A percentile compares a stretch with the other conserved stretches of the same genome.
Conservation (phyloP, 53 echinoderm and acorn worm species). For the Crossaster papposus region DNA sequence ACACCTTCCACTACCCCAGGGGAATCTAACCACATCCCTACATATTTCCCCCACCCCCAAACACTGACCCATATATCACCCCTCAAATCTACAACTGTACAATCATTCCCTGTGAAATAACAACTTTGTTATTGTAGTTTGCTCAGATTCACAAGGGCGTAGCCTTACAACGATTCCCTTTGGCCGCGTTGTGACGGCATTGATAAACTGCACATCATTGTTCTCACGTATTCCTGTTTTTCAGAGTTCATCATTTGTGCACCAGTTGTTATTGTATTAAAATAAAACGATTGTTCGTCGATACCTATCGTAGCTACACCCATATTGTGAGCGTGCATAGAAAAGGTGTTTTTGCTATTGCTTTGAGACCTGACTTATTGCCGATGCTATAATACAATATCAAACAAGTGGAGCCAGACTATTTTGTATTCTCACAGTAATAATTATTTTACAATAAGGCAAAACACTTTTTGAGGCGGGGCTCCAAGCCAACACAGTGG, state of each 20-base stretch:
- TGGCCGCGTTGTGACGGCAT: neutral
- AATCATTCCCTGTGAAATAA: neutral
- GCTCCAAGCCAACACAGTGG: too few relatives aligned
- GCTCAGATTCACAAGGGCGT: neutral
- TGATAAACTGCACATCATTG: neutral
- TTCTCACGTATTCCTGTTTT: slow-evolving; percentile 2
- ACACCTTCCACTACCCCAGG: neutral
- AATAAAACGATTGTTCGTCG: neutral
- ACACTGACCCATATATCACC: neutral
- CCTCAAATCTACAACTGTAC: neutral
- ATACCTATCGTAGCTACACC: neutral
- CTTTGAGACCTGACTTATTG: too few relatives aligned
- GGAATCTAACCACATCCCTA: too few relatives aligned
- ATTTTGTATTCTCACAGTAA: too few relatives aligned
- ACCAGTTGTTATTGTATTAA: neutral
- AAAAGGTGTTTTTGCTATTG: too few relatives aligned
- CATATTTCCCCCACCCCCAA: neutral
- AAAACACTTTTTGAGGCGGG: too few relatives aligned
- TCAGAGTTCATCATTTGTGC: neutral
- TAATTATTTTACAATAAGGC: neutral
- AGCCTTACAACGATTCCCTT: neutral
- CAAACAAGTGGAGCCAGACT: too few relatives aligned
- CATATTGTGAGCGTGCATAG: too few relatives aligned
- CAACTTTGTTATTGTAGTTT: neutral
- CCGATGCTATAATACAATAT: too few relatives aligned